Percentiles rank a stretch among this genome's conserved stretches.
phyloP scores from a whole-genome alignment of 2,888 invertebrate genomes.

The Danaus chrysippus region DNA sequence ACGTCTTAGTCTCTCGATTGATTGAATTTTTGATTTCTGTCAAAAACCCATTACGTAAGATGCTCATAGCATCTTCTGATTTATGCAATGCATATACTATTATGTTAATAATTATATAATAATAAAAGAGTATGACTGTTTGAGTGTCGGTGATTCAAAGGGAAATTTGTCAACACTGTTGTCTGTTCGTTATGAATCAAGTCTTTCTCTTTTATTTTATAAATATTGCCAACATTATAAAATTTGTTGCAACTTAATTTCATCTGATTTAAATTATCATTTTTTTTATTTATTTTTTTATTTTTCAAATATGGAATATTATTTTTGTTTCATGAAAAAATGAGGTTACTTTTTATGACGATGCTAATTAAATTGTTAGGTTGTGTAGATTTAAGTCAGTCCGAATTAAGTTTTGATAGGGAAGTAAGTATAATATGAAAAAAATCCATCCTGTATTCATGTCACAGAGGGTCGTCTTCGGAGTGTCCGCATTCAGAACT shows the following conservation, averaged over 20 bases:
- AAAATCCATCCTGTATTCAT: constrained; percentile 9
- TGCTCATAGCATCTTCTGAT: background rate
- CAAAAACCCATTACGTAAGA: background rate
- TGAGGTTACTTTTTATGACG: too few relatives aligned
- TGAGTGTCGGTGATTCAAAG: background rate
- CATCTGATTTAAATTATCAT: too few relatives aligned
- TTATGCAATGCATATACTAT: background rate
- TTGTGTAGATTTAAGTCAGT: too few relatives aligned
- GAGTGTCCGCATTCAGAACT: constrained; percentile 61
- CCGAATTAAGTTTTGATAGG: background rate
- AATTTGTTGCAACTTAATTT: too few relatives aligned
- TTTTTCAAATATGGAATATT: too few relatives aligned
- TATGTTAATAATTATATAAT: constrained; percentile 1
- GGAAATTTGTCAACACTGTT: background rate
- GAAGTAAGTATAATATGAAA: background rate
- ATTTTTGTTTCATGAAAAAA: too few relatives aligned
- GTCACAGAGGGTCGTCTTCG: constrained; percentile 42
- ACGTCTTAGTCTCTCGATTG: too few relatives aligned
- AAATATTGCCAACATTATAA: background rate
- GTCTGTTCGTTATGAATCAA: background rate
- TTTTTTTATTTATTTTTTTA: too few relatives aligned
- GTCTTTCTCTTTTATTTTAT: background rate
- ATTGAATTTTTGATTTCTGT: background rate
- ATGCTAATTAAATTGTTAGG: too few relatives aligned
- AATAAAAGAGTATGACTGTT: background rate